phyloP scores from a whole-genome alignment of 92 coral and sea anemone species.

The Hydrozoanthus gracilis region DNA sequence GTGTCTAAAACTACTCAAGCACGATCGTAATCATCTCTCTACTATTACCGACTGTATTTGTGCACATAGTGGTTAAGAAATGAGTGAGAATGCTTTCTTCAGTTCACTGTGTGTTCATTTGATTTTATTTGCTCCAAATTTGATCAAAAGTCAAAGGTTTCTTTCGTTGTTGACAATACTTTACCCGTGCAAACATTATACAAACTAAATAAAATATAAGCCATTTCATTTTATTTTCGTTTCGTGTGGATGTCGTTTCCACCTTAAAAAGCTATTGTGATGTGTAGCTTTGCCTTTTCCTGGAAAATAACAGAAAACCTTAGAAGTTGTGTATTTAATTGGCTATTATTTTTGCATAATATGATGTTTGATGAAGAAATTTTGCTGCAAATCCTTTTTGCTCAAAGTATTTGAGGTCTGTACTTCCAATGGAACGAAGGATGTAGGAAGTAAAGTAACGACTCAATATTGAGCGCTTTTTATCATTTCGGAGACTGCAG shows the following conservation, averaged over 20 bases:
- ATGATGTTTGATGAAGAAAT: neutral
- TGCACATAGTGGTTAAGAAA: neutral
- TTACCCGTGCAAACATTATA: too few relatives aligned
- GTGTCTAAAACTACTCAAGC: neutral
- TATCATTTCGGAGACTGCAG: too few relatives aligned
- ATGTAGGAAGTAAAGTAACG: too few relatives aligned
- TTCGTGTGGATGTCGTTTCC: neutral
- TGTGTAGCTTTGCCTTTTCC: neutral
- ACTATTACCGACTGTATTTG: neutral
- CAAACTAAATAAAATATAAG: too few relatives aligned
- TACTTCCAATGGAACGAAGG: neutral
- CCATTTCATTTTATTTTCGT: neutral
- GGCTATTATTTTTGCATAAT: neutral
- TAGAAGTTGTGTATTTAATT: neutral
- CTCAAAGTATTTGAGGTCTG: neutral
- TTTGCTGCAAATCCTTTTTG: neutral
- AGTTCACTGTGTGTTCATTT: slow-evolving; percentile 10
- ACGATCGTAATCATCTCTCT: neutral
- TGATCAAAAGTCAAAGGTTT: neutral
- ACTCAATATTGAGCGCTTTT: too few relatives aligned
- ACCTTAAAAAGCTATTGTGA: neutral
- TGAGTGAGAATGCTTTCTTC: neutral
- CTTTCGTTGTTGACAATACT: neutral
- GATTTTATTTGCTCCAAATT: neutral
- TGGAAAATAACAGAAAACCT: neutral